Conservation (phyloP, 2,113 vertebrate species). For the Urocolius indicus region DNA sequence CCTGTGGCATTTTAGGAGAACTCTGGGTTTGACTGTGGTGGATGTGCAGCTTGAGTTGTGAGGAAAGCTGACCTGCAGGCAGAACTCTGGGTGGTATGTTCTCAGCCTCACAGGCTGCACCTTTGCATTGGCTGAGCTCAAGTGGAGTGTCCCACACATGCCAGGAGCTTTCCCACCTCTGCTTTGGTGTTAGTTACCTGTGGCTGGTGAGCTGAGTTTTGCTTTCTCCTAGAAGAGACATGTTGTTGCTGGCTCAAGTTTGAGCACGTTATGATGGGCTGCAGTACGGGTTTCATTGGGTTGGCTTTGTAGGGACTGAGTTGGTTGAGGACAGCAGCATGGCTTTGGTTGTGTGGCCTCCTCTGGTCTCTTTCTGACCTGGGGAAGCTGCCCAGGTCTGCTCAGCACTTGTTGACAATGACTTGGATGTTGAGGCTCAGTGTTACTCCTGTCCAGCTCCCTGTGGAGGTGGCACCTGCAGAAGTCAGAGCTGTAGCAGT, state of each 20-base stretch:
- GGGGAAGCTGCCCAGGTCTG: background rate
- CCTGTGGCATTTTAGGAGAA: accelerated
- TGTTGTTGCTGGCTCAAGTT: background rate
- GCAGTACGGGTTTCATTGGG: background rate
- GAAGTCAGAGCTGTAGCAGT: background rate
- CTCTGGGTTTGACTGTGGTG: background rate
- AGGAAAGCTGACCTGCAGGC: background rate
- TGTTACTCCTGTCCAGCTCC: background rate
- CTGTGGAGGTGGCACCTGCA: background rate
- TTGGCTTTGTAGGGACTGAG: background rate
- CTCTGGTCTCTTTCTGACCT: background rate
- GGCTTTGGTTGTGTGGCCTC: background rate
- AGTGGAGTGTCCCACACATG: background rate
- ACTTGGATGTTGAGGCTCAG: background rate
- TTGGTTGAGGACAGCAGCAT: background rate
- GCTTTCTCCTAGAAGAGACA: background rate
- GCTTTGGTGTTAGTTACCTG: background rate
- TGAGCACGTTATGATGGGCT: background rate
- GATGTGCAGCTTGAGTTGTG: background rate
- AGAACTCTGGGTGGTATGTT: background rate
- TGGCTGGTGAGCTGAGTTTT: background rate
- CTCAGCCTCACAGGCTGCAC: background rate
- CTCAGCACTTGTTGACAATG: accelerated
- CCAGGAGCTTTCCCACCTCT: background rate
- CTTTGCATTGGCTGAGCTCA: background rate